Evolutionary conservation across 2,797 vertebrate genomes (phyloP).

Genomic region (Sebastolobus alascanus): DNA sequence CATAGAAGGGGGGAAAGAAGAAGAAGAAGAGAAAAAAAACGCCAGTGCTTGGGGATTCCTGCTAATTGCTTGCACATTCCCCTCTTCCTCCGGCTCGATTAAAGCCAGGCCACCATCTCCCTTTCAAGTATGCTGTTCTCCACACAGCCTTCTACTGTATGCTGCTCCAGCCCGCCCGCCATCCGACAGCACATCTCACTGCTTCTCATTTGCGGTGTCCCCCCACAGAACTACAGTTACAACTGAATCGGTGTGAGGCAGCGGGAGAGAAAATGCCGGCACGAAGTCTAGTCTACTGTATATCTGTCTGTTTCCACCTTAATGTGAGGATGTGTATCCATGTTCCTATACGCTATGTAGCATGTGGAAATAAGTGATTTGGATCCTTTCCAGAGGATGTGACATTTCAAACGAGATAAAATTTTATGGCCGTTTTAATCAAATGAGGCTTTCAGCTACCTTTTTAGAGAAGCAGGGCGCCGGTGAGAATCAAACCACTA

Average conservation of each 20-base stretch:
- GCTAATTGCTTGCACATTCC: slow-evolving; percentile 84
- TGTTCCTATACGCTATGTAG: neutral
- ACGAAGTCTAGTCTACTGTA: slow-evolving; percentile 10
- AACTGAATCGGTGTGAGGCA: slow-evolving; percentile 36
- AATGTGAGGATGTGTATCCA: neutral
- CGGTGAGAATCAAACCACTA: slow-evolving; percentile 16
- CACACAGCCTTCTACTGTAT: slow-evolving; percentile 55
- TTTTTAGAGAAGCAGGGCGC: neutral
- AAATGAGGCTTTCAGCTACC: slow-evolving; percentile 4
- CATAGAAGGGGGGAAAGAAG: slow-evolving; percentile 25
- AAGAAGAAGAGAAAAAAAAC: neutral
- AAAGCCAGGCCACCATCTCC: slow-evolving; percentile 76
- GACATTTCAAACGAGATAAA: neutral
- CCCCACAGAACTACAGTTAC: slow-evolving; percentile 36
- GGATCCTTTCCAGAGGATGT: neutral
- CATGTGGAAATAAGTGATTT: neutral
- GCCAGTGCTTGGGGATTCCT: slow-evolving; percentile 75
- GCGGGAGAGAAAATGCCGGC: slow-evolving; percentile 45
- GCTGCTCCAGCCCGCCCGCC: slow-evolving; percentile 37
- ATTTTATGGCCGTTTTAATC: neutral
- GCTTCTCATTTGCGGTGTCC: slow-evolving; percentile 54
- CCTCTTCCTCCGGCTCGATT: slow-evolving; percentile 74
- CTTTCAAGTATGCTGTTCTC: slow-evolving; percentile 65
- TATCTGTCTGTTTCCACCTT: neutral
- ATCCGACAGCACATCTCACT: slow-evolving; percentile 45